Evolutionary conservation across 2,113 vertebrate species (phyloP), one percentile per base, ranked within the genome.

Genomic region (Xiphophorus couchianus): DNA sequence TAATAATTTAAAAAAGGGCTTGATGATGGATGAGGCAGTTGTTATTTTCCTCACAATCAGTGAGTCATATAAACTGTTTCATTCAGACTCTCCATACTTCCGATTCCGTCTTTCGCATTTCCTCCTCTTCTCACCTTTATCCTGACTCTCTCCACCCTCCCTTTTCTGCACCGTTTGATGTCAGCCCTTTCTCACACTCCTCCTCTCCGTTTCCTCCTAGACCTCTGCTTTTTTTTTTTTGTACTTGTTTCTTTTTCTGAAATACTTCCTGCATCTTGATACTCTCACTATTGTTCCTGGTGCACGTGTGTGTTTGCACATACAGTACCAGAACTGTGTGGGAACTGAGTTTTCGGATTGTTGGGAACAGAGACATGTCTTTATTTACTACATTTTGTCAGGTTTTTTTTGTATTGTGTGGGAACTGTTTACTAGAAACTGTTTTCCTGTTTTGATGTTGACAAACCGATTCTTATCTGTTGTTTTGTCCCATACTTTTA

Each of bases 401-500:
- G 73, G 71, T 35, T 44, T 84, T 37, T 80, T 80, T 54, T 69
- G 60, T 54, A 67, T 77, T 78, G 61, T 80, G 69, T 81, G 75
- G 64, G 85, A 76, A 80, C 30, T 83, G 84, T 91, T 89, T 89
- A 88, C 82, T 77, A 81, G 76, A 74, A 78, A 76, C 61, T 30
- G 22, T 84, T 89, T 92, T 92, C 90, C 89, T 91, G 90, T 91
- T 91, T 88, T 88, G 77, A 86, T 91, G 89, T 90, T 92, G 90
- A 91, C 90, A 88, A 82, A 87, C 85, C 33, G 91, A 91, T 90
- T 86, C 78, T 85, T 88, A 86, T 91, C 88, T 83, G 80, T 75
- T 25, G 66, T 65, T 74, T 76, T 85, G 87, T 90, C 78, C 74
- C 71, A 74, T 6, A 2, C 64, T 85, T 37, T 89, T 86, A 84